Base-by-base conservation (phyloP, 2,797 vertebrate species). In the Adrianichthys oophorus region DNA sequence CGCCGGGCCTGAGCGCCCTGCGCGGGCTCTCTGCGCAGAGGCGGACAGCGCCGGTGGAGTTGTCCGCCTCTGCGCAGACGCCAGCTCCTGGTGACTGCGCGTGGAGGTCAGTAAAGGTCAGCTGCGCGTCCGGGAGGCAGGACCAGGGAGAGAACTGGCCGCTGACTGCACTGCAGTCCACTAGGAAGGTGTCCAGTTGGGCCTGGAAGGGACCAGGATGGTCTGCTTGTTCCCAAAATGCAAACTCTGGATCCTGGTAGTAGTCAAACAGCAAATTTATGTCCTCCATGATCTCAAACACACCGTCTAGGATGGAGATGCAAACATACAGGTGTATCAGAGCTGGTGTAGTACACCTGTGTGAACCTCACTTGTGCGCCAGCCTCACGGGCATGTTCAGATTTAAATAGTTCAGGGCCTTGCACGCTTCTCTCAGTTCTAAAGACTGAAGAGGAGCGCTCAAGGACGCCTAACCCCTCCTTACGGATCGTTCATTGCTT, bases 191-290 rank as follows among this genome's bases (percentile, higher is more conserved):
- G 37, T 93, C 92, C 79, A 91, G 43, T 45, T 89, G 88, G 5
- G 78, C 62, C 51, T 90, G 88, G 18, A 86, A 78, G 64, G 90
- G 90, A 0, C 69, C 5, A 1, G 51, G 89, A 0, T 82, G 69
- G 15, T 92, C 90, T 42, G 79, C 58, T n/a, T 84, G 85, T 2
- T 86, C 90, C 92, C 93, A 94, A 58, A 91, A 89, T 10, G 80
- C 82, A 24, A 85, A 89, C 10, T 94, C 91, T 0, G 69, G 53
- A 56, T 92, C 91, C 69, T 82, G 87, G 15, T 93, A 88, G 0
- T 91, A 89, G 70, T 78, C 70, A 58, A 85, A 89, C 10, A 77
- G 74, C 6, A 90, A 12, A 23, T 48, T 48, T 17, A 51, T 32
- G 8, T 93, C 91, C 21, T 93, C 93, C 93, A 93, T 65, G 19